These are phyloP conservation scores for Pycnomerus fuliginosus DNA, from an alignment of 2,888 invertebrate genomes.

Conservation along the genomic window DNA sequence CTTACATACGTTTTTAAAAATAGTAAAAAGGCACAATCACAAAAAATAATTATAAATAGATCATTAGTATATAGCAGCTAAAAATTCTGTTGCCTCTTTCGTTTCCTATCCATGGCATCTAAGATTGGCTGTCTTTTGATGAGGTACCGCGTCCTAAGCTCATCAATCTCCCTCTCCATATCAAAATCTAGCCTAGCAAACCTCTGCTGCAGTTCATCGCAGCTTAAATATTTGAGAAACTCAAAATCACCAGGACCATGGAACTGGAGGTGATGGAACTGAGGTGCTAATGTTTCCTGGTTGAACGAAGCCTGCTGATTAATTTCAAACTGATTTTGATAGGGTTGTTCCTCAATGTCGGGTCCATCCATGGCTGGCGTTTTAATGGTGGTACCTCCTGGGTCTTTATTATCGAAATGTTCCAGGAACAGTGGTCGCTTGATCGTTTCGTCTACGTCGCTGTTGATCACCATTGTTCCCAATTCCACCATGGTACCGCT, in stretches of 20 bases:
- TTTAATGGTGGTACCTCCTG: no score
- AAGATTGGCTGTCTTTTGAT: conserved; percentile 97
- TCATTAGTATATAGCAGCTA: no score
- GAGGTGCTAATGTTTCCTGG: conserved; percentile 48
- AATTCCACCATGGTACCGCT: conserved; percentile 72
- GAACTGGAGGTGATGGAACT: neutral
- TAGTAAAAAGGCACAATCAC: no score
- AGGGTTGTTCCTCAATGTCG: conserved; percentile 53
- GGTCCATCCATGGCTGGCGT: conserved; percentile 44
- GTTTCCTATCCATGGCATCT: conserved; percentile 97
- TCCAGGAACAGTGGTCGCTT: conserved; percentile 91
- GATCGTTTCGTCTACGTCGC: conserved; percentile 87
- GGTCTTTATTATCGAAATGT: conserved; percentile 95
- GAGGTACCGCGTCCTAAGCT: conserved; percentile 89
- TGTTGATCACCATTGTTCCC: conserved; percentile 89
- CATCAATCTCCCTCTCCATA: conserved; percentile 98
- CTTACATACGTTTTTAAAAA: no score
- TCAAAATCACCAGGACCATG: conserved; percentile 3
- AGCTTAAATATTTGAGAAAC: conserved; percentile 77
- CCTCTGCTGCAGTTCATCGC: conserved; percentile 87
- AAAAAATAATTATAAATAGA: no score
- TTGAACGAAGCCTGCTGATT: conserved; percentile 25
- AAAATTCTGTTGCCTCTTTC: conserved; percentile 95
- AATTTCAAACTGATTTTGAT: no score
- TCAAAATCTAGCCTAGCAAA: conserved; percentile 93